phyloP scores from a whole-genome alignment of 2,888 invertebrate species.

The Branchipolynoe longqiensis region DNA sequence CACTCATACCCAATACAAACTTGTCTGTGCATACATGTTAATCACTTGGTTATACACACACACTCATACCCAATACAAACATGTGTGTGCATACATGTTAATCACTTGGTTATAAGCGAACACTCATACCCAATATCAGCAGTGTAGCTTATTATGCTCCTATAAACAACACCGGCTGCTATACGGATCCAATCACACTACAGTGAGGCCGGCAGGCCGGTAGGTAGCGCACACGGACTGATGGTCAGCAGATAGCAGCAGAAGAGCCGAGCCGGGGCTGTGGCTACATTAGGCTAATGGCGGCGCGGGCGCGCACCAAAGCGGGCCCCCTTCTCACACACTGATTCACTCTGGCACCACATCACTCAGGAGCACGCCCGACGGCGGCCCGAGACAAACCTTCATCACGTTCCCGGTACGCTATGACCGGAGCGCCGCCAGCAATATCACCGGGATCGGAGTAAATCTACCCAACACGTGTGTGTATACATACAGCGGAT shows the following conservation, averaged over 20 bases:
- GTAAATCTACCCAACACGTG: neutral
- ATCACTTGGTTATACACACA: no score
- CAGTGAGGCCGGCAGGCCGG: no score
- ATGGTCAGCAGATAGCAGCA: neutral
- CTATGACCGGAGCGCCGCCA: neutral
- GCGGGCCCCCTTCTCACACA: neutral
- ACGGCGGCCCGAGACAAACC: neutral
- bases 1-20: no score
- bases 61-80: no score
- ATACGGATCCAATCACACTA: neutral
- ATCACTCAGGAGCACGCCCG: neutral
- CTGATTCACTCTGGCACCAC: conserved; percentile 25
- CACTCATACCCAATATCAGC: neutral
- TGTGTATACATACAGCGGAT: neutral
- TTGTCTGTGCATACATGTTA: no score
- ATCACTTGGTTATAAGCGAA: neutral
- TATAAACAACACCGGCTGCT: no score
- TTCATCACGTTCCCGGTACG: neutral
- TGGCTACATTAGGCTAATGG: conserved; percentile 19
- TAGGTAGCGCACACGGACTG: neutral
- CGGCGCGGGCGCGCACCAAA: conserved; percentile 13
- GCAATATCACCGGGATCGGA: neutral
- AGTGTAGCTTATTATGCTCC: neutral
- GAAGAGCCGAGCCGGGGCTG: neutral
- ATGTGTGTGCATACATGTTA: no score